Percentiles rank a stretch among this genome's conserved stretches.
Conservation (phyloP, 2,888 invertebrate species). For the Pseudococcus jackbeardsleyi region DNA sequence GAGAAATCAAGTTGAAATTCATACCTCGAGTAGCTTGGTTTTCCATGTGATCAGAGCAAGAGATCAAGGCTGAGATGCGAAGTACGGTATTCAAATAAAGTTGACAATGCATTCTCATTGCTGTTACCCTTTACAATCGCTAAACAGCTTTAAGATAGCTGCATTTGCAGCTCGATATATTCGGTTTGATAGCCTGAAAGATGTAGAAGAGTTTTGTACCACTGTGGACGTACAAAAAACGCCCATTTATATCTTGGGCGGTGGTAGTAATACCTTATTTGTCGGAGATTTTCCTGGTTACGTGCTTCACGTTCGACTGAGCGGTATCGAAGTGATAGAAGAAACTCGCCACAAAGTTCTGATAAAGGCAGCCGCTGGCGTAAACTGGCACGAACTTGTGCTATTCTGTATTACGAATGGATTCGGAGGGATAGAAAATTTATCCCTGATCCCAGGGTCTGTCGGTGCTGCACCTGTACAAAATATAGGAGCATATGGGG, state of each 20-base stretch:
- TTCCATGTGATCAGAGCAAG: no score
- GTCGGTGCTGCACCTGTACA: slow-evolving; percentile 59
- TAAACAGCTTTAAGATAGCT: no score
- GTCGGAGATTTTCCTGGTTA: not conserved
- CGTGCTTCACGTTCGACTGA: not conserved
- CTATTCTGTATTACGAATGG: not conserved
- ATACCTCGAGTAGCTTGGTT: no score
- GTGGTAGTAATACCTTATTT: slow-evolving; percentile 51
- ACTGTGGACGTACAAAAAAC: not conserved
- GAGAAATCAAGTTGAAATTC: no score
- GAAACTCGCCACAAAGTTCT: not conserved
- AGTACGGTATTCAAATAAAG: no score
- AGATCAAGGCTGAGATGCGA: no score
- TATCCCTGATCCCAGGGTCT: slow-evolving; percentile 56
- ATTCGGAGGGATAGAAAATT: slow-evolving; percentile 37
- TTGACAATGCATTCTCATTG: no score
- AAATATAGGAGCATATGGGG: slow-evolving; percentile 63
- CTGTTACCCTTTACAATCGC: not conserved
- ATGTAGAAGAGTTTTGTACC: no score
- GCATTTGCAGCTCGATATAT: no score
- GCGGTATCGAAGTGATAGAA: not conserved
- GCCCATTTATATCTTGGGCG: not conserved
- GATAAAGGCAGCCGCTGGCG: slow-evolving; percentile 12
- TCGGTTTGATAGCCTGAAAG: no score
- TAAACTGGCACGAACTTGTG: slow-evolving; percentile 55